Evolutionary conservation across 2,888 invertebrate species (phyloP).

Genomic region (Graphium colonna): DNA sequence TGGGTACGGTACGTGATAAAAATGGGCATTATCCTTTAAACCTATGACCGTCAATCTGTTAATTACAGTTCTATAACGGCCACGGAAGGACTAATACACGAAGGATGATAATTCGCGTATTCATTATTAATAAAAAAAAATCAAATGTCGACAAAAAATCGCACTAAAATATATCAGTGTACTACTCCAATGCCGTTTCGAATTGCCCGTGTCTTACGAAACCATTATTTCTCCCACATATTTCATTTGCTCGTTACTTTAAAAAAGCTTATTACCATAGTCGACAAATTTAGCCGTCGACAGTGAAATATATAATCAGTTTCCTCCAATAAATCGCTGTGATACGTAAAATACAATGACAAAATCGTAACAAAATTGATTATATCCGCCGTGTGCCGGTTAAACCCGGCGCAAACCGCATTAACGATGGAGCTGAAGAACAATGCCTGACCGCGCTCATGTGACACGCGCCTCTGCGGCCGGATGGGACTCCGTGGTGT

Average conservation of each 20-base stretch:
- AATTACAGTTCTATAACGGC: too few species aligned
- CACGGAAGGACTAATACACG: too few species aligned
- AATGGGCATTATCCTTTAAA: too few species aligned
- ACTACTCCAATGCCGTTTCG: too few species aligned
- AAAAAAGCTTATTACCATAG: constrained; percentile 15
- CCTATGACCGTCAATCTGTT: too few species aligned
- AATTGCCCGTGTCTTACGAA: too few species aligned
- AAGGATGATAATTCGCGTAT: too few species aligned
- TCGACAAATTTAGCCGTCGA: background rate
- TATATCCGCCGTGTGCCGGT: constrained; percentile 25
- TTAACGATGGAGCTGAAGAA: constrained; percentile 29
- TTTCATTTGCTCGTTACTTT: constrained; percentile 30
- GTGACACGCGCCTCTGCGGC: constrained; percentile 48
- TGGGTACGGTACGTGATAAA: too few species aligned
- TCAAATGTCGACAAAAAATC: too few species aligned
- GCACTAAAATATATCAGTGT: too few species aligned
- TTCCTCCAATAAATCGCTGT: background rate
- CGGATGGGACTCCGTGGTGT: constrained; percentile 29
- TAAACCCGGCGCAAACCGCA: constrained; percentile 35
- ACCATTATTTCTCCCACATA: too few species aligned
- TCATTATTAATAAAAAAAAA: too few species aligned
- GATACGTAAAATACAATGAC: constrained; percentile 11
- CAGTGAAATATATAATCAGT: background rate
- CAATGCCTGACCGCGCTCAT: constrained; percentile 35
- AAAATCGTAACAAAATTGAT: constrained; percentile 18